These are phyloP conservation scores for Deilephila porcellus DNA, from an alignment of 2,888 invertebrate genomes.

Conservation along the genomic window DNA sequence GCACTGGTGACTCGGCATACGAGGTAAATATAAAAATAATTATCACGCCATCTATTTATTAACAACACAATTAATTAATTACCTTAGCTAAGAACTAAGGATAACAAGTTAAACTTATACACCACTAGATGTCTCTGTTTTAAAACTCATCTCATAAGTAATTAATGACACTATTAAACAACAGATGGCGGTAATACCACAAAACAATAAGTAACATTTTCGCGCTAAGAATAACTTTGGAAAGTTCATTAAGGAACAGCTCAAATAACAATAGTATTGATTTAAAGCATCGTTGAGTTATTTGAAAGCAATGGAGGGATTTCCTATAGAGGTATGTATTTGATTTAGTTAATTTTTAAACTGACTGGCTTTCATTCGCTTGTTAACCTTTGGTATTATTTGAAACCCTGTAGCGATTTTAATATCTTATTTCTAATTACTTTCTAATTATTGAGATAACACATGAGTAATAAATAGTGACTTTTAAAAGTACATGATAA, in stretches of 20 bases:
- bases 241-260: neutral
- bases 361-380: neutral
- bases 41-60: constrained; percentile 5
- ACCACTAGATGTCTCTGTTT: neutral
- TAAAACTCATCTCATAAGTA: no score
- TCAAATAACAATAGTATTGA: constrained; percentile 15
- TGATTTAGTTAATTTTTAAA: neutral
- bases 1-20: constrained; percentile 42
- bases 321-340: constrained; percentile 10
- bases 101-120: neutral
- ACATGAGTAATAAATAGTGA: no score
- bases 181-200: constrained; percentile 7
- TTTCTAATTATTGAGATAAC: no score
- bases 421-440: no score
- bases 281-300: neutral
- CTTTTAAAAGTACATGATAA: no score
- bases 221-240: constrained; percentile 20
- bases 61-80: neutral
- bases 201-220: constrained; percentile 22
- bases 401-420: no score
- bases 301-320: neutral
- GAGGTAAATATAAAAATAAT: constrained; percentile 45
- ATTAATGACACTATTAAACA: neutral
- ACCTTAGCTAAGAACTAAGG: neutral
- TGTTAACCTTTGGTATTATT: no score